Conservation (phyloP, 35 echinoderm and acorn worm species). For the Acanthaster planci region DNA sequence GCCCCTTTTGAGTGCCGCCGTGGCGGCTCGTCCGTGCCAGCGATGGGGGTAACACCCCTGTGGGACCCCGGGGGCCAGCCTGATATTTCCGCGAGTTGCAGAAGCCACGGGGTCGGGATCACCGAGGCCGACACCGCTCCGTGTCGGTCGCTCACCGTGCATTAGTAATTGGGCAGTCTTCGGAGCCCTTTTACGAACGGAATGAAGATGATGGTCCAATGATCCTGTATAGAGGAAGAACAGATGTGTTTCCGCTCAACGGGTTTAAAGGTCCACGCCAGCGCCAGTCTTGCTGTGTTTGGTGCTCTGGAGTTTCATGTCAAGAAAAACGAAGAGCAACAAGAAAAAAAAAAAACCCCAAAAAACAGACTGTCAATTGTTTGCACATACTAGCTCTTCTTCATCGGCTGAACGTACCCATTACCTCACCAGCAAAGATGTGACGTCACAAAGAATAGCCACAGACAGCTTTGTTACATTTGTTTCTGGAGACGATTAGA, state of each 20-base stretch:
- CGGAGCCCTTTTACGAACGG: constrained; percentile 28
- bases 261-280: neutral
- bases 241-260: neutral
- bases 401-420: no score
- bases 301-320: neutral
- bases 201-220: neutral
- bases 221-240: neutral
- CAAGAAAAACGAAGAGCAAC: neutral
- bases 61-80: neutral
- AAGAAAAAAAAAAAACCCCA: neutral
- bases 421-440: no score
- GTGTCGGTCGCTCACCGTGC: neutral
- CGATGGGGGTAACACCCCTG: constrained; percentile 9
- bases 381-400: no score
- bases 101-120: neutral
- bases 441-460: no score
- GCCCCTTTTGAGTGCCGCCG: constrained; percentile 34
- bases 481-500: no score
- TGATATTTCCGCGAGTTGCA: neutral
- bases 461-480: no score
- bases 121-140: constrained; percentile 22
- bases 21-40: neutral
- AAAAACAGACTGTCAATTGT: neutral
- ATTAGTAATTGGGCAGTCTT: constrained; percentile 13
- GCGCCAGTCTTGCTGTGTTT: neutral